Base-by-base conservation (phyloP, 2,113 vertebrate species). In the Mesembrinibis cayennensis region DNA sequence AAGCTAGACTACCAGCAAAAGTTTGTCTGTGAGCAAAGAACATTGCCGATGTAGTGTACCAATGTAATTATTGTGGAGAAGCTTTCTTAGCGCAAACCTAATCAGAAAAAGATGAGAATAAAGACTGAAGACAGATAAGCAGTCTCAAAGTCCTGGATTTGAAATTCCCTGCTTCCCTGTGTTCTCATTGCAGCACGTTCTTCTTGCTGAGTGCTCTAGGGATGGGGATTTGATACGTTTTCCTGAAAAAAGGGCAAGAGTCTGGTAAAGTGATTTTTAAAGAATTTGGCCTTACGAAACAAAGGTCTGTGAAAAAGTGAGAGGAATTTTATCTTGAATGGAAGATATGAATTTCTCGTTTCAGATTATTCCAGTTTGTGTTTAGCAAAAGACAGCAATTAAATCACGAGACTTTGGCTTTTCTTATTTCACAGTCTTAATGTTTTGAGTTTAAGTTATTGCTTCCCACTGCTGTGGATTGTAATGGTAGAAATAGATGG, bases 261-360 rank as follows among this genome's bases (percentile, higher is more conserved):
- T 90, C 50, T 79, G 63, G 53, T 93, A 77, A 96, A 95, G 74
- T 56, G 52, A 81, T 97, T 97, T 93, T 94, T 85, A 81, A 89
- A 93, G 40, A 70, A 50, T 55, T 87, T 89, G 65, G 88, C 90
- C 85, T 72, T 77, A 59, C 10, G 29, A 96, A 94, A 93, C 13
- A 42, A 76, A 87, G 58, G 67, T 90, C 79, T 84, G 70, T 94
- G 84, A 93, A 95, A 86, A 97, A 87, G 10, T 25, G 38, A 91
- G 82, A 76, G 61, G 58, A 87, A 73, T 84, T 47, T 82, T 90
- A 62, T 92, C 89, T 92, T 88, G 80, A 90, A 85, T 62, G 69
- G 79, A 93, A 96, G 82, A 93, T 95, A 69, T 1, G 3, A 84
- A 72, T 78, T 91, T 80, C 62, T 88, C 55, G 47, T 91, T 82